These are phyloP conservation scores for Chondrilla cf. caribensis DNA, from an alignment of 37 sponge, comb jelly and placozoan genomes.

Conservation along the genomic window DNA sequence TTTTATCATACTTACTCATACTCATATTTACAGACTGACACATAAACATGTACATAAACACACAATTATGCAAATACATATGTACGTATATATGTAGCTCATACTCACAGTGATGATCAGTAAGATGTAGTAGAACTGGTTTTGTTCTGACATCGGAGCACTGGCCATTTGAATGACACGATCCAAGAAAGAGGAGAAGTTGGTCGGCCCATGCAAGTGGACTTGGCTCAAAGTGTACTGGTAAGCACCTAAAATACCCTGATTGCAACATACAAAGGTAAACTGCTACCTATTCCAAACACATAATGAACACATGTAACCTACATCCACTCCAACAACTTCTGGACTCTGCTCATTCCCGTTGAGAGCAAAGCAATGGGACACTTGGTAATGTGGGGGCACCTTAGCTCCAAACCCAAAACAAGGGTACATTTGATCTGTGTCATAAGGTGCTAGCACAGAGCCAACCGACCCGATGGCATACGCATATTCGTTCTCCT, in stretches of 20 bases:
- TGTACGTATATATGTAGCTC: too few species aligned
- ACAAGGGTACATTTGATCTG: constrained; percentile 74
- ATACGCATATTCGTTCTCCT: constrained; percentile 79
- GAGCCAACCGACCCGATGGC: constrained; percentile 85
- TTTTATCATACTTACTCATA: background rate
- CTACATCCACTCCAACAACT: constrained; percentile 73
- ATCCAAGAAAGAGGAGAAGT: constrained; percentile 76
- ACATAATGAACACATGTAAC: too few species aligned
- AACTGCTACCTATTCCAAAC: too few species aligned
- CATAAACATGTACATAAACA: too few species aligned
- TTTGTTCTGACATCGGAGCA: constrained; percentile 34
- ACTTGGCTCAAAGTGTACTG: constrained; percentile 57
- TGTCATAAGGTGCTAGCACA: constrained; percentile 84
- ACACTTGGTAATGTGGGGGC: constrained; percentile 64
- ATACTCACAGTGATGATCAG: constrained; percentile 71
- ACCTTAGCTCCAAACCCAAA: constrained; percentile 87
- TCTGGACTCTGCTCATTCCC: constrained; percentile 63
- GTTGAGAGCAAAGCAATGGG: constrained; percentile 87
- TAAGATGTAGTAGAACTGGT: constrained; percentile 73
- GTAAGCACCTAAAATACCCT: constrained; percentile 87
- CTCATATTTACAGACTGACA: too few species aligned
- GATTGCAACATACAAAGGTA: background rate
- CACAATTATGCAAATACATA: too few species aligned
- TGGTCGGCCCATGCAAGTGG: constrained; percentile 79
- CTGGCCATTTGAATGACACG: constrained; percentile 42